Evolutionary conservation across 2,888 invertebrate genomes (phyloP).

Genomic region (Hypsopygia costalis): DNA sequence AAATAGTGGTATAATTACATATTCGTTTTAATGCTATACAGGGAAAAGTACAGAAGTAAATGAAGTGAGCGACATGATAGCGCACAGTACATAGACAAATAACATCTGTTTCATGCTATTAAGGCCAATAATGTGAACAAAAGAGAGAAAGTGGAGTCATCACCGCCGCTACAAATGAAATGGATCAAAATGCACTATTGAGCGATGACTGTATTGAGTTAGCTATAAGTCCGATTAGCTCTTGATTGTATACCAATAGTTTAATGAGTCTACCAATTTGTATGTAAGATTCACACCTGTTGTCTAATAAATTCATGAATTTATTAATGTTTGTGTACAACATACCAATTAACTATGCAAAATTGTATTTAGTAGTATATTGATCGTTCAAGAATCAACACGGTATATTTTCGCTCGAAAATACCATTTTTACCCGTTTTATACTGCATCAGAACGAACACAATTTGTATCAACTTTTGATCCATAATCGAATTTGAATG

Average conservation of each 20-base stretch:
- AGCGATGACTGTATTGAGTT: slow-evolving; percentile 17
- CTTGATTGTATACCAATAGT: slow-evolving; percentile 21
- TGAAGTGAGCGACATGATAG: slow-evolving; percentile 1
- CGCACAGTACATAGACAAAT: not conserved
- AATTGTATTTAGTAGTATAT: too few species aligned
- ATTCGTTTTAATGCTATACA: slow-evolving; percentile 19
- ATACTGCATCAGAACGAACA: too few species aligned
- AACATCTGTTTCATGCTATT: not conserved
- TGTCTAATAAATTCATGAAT: slow-evolving; percentile 13
- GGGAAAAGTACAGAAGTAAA: slow-evolving; percentile 15
- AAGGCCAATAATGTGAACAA: not conserved
- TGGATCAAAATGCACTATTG: not conserved
- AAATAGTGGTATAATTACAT: slow-evolving; percentile 30
- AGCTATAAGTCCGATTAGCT: slow-evolving; percentile 19
- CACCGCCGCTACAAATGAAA: too few species aligned
- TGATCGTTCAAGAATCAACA: too few species aligned
- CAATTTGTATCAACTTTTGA: too few species aligned
- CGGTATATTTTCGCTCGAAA: too few species aligned
- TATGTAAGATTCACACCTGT: slow-evolving; percentile 18
- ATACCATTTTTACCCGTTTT: too few species aligned
- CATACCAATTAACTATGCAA: too few species aligned
- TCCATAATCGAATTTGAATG: too few species aligned
- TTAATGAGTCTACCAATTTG: slow-evolving; percentile 19
- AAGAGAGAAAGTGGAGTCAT: too few species aligned
- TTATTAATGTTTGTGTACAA: not conserved